Conservation (phyloP, 2,888 invertebrate genomes). For the Gastracanthus pulcherrimus region DNA sequence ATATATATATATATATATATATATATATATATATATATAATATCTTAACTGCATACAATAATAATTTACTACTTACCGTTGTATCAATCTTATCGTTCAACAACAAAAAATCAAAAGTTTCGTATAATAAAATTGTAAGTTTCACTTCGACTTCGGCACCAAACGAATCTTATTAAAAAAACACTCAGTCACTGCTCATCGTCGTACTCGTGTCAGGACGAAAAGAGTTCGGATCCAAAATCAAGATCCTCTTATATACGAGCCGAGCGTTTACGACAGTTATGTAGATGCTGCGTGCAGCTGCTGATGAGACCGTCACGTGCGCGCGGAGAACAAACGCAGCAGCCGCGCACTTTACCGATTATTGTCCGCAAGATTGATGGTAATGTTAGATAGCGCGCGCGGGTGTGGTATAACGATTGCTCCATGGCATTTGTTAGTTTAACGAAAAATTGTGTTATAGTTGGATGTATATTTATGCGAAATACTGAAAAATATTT, state of each 20-base stretch:
- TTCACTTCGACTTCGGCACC: too few species aligned
- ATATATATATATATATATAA: too few species aligned
- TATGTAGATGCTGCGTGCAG: background rate
- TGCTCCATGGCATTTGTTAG: background rate
- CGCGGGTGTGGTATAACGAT: background rate
- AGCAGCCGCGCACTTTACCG: background rate
- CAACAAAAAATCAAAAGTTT: too few species aligned
- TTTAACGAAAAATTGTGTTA: background rate
- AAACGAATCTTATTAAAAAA: background rate
- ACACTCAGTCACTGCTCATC: too few species aligned
- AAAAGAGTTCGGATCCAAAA: slow-evolving; percentile 24
- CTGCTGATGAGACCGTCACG: background rate
- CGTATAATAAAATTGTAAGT: too few species aligned
- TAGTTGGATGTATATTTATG: background rate
- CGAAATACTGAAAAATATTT: background rate
- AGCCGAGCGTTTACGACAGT: background rate
- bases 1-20: too few species aligned
- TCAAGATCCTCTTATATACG: slow-evolving; percentile 33
- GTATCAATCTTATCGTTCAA: too few species aligned
- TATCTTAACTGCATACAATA: too few species aligned
- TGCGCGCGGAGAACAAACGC: background rate
- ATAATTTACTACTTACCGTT: too few species aligned
- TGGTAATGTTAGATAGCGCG: slow-evolving; percentile 14
- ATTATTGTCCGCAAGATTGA: slow-evolving; percentile 29
- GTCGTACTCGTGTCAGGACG: background rate